Evolutionary conservation across 1,140 invertebrate species (phyloP).

Genomic region (Lasioglossum baleicum): DNA sequence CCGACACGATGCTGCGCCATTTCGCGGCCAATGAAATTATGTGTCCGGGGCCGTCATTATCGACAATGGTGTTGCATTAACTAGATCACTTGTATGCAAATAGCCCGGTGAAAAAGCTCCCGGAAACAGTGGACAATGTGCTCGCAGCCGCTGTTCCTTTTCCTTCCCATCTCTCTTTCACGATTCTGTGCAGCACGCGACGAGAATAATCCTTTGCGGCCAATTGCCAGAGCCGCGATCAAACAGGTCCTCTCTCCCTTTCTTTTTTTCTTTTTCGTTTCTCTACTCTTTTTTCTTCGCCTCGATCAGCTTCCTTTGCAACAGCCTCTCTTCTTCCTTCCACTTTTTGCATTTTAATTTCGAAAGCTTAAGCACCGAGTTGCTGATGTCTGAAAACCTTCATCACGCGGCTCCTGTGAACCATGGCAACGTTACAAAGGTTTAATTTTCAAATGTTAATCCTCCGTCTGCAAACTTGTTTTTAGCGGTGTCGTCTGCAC

Average conservation of each 20-base stretch:
- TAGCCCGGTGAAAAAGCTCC: conserved; percentile 3
- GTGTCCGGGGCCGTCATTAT: conserved; percentile 40
- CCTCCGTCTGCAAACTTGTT: too few species aligned
- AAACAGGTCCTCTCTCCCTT: not conserved
- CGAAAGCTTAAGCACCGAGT: too few species aligned
- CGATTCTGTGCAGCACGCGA: not conserved
- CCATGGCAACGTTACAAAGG: too few species aligned
- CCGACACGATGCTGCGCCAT: conserved; percentile 16
- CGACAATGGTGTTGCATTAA: conserved; percentile 43
- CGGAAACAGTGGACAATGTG: conserved; percentile 6
- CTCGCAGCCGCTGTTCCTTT: too few species aligned
- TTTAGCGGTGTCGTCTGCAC: too few species aligned
- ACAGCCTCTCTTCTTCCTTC: not conserved
- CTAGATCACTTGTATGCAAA: conserved; percentile 41
- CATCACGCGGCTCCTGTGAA: too few species aligned
- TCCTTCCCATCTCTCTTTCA: too few species aligned
- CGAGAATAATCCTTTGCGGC: conserved; percentile 14
- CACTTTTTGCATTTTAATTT: too few species aligned
- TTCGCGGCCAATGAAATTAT: conserved; percentile 50
- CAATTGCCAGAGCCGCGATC: not conserved
- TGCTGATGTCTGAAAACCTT: too few species aligned
- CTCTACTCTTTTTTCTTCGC: not conserved
- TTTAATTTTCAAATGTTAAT: too few species aligned
- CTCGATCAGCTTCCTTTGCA: too few species aligned
- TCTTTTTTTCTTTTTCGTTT: not conserved